A percentile compares a stretch with the other conserved stretches of the same genome.
These are phyloP conservation scores for Theristus sp. DNA, from an alignment of 2,888 invertebrate species.

Conservation along the genomic window DNA sequence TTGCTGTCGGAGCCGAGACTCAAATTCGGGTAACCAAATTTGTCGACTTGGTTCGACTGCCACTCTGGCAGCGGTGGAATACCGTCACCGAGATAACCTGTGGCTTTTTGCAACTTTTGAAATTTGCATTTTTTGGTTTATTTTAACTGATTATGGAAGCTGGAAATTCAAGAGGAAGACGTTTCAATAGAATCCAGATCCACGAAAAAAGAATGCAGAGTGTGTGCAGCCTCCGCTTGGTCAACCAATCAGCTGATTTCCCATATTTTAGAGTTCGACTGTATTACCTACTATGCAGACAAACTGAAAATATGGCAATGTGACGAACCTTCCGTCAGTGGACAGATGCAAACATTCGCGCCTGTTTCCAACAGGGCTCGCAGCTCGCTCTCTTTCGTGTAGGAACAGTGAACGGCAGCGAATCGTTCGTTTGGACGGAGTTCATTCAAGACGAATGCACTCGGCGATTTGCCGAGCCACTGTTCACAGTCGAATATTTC, in stretches of 20 bases:
- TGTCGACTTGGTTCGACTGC: not conserved
- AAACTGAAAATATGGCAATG: no score
- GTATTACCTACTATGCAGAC: no score
- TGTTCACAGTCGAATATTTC: not conserved
- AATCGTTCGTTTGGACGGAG: constrained; percentile 11
- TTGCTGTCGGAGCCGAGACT: constrained; percentile 27
- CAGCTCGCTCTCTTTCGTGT: constrained; percentile 15
- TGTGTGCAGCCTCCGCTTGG: no score
- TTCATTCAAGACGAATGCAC: constrained; percentile 12
- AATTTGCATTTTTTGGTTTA: not conserved
- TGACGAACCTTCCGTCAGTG: constrained; percentile 20
- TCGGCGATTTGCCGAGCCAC: constrained; percentile 6
- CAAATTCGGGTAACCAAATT: constrained; percentile 12
- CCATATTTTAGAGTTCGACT: no score
- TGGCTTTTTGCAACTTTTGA: not conserved
- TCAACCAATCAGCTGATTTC: no score
- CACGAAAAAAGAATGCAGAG: no score
- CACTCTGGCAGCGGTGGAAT: constrained; percentile 13
- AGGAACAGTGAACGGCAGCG: constrained; percentile 23
- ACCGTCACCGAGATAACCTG: constrained; percentile 24
- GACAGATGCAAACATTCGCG: constrained; percentile 21
- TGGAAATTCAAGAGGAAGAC: no score
- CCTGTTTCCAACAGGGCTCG: constrained; percentile 10
- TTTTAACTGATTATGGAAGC: no score
- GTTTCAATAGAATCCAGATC: no score